Conservation (phyloP, 2,888 invertebrate species). For the Argyresthia goedartella region DNA sequence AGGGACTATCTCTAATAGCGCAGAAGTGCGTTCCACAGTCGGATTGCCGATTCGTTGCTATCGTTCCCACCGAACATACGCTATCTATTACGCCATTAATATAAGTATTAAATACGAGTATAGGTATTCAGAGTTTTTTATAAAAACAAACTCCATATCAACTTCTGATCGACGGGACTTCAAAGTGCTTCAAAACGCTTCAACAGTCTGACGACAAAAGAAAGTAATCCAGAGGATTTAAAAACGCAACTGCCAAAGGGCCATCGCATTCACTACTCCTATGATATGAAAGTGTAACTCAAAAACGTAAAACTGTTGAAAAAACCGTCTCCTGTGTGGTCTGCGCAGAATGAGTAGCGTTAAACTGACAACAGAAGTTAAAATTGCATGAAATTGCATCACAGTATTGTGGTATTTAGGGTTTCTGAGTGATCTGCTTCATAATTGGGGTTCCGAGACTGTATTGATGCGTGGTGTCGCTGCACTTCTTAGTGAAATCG, state of each 20-base stretch:
- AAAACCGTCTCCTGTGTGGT: constrained; percentile 40
- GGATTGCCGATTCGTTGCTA: no score
- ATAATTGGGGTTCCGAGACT: constrained; percentile 25
- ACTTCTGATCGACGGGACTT: neutral
- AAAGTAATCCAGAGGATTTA: neutral
- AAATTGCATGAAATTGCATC: constrained; percentile 62
- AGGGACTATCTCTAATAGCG: no score
- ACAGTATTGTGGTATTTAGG: constrained; percentile 19
- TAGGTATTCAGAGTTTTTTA: no score
- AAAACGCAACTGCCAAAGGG: neutral
- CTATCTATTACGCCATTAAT: no score
- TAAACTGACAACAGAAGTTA: constrained; percentile 29
- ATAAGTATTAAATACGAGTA: no score
- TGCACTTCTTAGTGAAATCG: constrained; percentile 30
- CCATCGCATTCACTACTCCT: no score
- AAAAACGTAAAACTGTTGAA: constrained; percentile 1
- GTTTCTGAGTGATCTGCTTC: constrained; percentile 10
- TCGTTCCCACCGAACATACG: no score
- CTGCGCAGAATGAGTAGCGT: constrained; percentile 44
- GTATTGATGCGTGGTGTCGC: constrained; percentile 31
- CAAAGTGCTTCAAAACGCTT: neutral
- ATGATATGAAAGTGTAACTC: neutral
- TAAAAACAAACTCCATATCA: neutral
- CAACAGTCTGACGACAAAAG: neutral
- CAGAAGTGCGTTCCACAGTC: no score